Evolutionary conservation across 2,888 invertebrate genomes (phyloP).

Genomic region (Drosophila picticornis): DNA sequence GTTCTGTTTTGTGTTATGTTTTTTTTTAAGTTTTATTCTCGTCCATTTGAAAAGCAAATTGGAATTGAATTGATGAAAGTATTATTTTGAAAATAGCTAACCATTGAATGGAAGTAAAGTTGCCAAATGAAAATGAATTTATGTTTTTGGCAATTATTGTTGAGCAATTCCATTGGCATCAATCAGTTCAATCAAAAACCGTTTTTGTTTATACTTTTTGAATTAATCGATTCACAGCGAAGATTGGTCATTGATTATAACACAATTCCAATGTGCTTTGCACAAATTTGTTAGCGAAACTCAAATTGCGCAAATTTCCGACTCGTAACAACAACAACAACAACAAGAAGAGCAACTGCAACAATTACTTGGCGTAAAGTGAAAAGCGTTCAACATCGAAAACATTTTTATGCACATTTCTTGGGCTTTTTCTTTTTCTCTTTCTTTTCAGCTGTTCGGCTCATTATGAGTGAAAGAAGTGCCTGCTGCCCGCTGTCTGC

Average conservation of each 20-base stretch:
- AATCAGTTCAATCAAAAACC: not conserved
- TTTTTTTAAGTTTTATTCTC: not conserved
- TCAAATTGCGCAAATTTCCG: slow-evolving; percentile 27
- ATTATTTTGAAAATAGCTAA: not conserved
- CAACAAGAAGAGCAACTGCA: slow-evolving; percentile 3
- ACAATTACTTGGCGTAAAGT: slow-evolving; percentile 49
- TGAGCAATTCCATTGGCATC: not conserved
- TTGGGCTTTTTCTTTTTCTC: slow-evolving; percentile 21
- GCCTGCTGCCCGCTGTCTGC: slow-evolving; percentile 10
- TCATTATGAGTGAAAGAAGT: slow-evolving; percentile 32
- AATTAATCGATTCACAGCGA: slow-evolving; percentile 30
- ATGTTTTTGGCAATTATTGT: not conserved
- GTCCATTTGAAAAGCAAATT: not conserved
- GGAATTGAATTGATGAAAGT: not conserved
- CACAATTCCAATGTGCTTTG: slow-evolving; percentile 20
- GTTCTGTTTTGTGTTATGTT: not conserved
- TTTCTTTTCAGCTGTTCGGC: slow-evolving; percentile 14
- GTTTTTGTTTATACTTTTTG: not conserved
- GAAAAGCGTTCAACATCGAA: slow-evolving; percentile 51
- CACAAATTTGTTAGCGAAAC: slow-evolving; percentile 25
- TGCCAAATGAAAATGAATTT: not conserved
- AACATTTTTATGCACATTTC: slow-evolving; percentile 21
- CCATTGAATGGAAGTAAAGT: not conserved
- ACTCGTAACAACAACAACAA: slow-evolving; percentile 20
- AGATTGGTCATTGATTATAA: slow-evolving; percentile 17